Percentiles rank a stretch among this genome's conserved stretches.
These are phyloP conservation scores for Takifugu ocellatus DNA, from an alignment of 2,797 vertebrate species.

Conservation along the genomic window DNA sequence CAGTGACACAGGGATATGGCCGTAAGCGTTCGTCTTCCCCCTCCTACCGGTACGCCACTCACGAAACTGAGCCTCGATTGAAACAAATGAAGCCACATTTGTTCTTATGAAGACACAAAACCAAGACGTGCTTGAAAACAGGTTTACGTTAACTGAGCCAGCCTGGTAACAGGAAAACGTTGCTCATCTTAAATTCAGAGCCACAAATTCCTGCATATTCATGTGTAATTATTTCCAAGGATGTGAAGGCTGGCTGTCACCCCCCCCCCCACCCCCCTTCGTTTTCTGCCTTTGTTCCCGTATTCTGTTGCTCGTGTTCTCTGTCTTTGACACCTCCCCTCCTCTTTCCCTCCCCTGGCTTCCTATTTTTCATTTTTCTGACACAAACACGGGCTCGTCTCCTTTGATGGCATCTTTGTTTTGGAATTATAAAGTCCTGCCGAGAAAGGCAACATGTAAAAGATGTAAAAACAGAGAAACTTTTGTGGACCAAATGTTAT, in stretches of 20 bases:
- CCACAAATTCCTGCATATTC: conserved; percentile 25
- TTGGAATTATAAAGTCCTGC: conserved; percentile 12
- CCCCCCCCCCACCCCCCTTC: background rate
- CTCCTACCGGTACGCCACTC: too few relatives aligned
- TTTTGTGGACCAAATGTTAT: background rate
- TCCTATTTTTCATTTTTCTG: conserved; percentile 6
- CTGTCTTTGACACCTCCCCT: background rate
- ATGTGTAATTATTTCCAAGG: conserved; percentile 19
- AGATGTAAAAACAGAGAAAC: background rate
- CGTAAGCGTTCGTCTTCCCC: too few relatives aligned
- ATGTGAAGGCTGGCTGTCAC: background rate
- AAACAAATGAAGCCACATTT: background rate
- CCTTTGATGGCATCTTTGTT: conserved; percentile 27
- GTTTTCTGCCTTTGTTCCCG: conserved; percentile 20
- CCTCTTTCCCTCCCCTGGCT: conserved; percentile 6
- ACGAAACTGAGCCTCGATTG: background rate
- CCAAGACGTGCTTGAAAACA: conserved; percentile 5
- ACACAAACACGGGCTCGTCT: conserved; percentile 31
- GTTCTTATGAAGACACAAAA: background rate
- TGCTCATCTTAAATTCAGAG: conserved; percentile 21
- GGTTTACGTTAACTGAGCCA: conserved; percentile 23
- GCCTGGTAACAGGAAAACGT: conserved; percentile 23
- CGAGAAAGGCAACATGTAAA: background rate
- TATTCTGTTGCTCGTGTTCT: background rate
- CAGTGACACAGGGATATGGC: too few relatives aligned